Base-by-base conservation (phyloP, 2,888 invertebrate species). In the Ecdyonurus torrentis region DNA sequence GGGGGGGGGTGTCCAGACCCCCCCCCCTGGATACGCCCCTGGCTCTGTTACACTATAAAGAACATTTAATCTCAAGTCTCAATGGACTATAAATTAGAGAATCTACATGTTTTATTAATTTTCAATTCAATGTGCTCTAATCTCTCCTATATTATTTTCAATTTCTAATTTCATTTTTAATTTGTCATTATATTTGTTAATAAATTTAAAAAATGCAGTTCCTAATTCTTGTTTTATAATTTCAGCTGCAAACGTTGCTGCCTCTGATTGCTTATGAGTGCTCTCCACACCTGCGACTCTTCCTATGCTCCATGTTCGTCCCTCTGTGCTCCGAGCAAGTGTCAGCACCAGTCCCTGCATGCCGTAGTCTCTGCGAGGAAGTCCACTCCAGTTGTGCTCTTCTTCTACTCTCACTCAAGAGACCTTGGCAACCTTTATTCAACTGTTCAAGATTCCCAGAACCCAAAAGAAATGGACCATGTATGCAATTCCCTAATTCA, bases 281-380 rank as follows among this genome's bases (percentile, higher is more conserved):
- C 73, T 91, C 91, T 2, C 78, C 82, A 64, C 86, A 90, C 71
- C 82, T 91, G 55, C 83, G 88, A 68, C 89, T 94, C 75, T 86
- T 94, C 72, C 82, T 95, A 65, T 95, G 94, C 77, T 89, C 92
- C 19, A 86, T 93, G 62, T 90, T 90, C 75, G 89, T 90, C 10
- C 94, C 94, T 52, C 86, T 95, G 74, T 95, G 94, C 76, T 90
- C 91, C 25, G 88, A 89, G 71, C 86, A 91, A 74, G 87, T 90
- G 66, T 84, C 87, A 24, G 87, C 87, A 69, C 86, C 90, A 53
- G 89, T 94, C 66, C 88, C 89, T 65, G 87, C 91, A 10, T 94
- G 94, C 76, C 81, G 89, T 65, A 86, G 87, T 23, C 85, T 94
- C 67, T 94, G 94, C 75, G 85, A 89, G 71, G 83, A 85, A 69